Base-by-base conservation (phyloP, 2,888 invertebrate species). In the Philonicus albiceps region DNA sequence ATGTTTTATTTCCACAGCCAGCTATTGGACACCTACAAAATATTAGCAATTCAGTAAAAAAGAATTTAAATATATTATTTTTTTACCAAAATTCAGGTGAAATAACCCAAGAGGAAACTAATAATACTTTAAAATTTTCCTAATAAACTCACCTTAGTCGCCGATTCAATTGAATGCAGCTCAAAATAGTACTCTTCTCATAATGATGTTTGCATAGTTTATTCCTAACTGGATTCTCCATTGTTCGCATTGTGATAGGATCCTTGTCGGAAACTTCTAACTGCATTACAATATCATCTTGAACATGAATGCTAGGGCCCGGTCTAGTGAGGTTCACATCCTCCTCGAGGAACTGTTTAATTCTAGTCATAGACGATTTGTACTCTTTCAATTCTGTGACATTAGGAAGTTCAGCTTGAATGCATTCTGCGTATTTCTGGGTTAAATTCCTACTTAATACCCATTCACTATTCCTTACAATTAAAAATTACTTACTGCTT, bases 181-280 rank as follows among this genome's bases (percentile, higher is more conserved):
- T 91, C 86, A 92, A 89, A n/a, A 94, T 93, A 2, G 93, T 90
- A 1, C 91, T 90, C 74, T 90, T 92, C 84, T 94, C 94, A 89
- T 94, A 94, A 7, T 93, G 89, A 88, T 94, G 94, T 0, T 93
- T 92, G 89, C 94, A 94, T 0, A 92, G 87, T 3, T 90, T 90
- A 89, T 94, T 94, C 88, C 91, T 93, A 1, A 94, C 92, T 3
- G 94, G 94, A 88, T 93, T 92, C n/a, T 90, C 89, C 88, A 94
- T 93, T 0, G 91, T 91, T 37, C 90, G 92, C 89, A 93, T 94
- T 2, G 93, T 93, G 81, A 94, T 91, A 2, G 94, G 94, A 90
- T 94, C 94, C 89, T 93, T 91, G 92, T 93, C 89, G 8, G 90
- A 89, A 2, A 90, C 87, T 81, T 89, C 89, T 22, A 89, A 88